Evolutionary conservation across 2,888 invertebrate species (phyloP), one percentile per base, ranked within the genome.

Genomic region (Dryadula phaetusa): DNA sequence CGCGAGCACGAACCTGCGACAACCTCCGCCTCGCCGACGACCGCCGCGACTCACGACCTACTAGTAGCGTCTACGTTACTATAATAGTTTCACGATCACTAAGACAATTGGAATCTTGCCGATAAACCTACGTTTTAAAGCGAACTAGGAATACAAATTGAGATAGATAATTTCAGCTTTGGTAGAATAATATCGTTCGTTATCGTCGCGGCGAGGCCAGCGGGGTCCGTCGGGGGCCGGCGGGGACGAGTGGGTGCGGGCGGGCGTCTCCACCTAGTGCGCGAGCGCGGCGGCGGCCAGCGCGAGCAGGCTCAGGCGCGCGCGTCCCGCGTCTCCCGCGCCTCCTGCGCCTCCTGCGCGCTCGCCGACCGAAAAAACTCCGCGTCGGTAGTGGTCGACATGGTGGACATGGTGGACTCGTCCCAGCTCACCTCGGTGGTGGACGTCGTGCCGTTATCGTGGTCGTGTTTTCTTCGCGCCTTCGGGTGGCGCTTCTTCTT

Each of bases 331-430:
- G 46, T 18, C 8, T 18, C 22, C 18, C 14, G 47, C 47, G 90
- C 90, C 90, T 93, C 92, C 87, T 87, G 93, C 87, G 90, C 90
- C 90, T 93, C 92, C 88, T 87, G 93, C 87, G 91, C 92, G 87
- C 90, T 90, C 86, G 91, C 91, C 79, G 93, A 89, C 82, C 93
- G 93, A 87, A 93, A 93, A 90, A 93, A 93, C 93, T 93, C 93
- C 71, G 86, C 88, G 82, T 85, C 90, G 71, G 84, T 94, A 82
- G 93, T 93, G 62, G 90, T 47, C 20, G 47, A 91, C 88, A 90
- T 88, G 14, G 91, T 91, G 70, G 92, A 90, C 83, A 93, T 92
- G 61, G 92, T 92, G 76, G 93, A 92, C 80, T 91, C 91, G 78
- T 93, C 92, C 85, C 92, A 91, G 77, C 87, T 86, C 74, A 86